Base-by-base conservation (phyloP, 2,888 invertebrate species). In the Lepidocyrtoides sp. region DNA sequence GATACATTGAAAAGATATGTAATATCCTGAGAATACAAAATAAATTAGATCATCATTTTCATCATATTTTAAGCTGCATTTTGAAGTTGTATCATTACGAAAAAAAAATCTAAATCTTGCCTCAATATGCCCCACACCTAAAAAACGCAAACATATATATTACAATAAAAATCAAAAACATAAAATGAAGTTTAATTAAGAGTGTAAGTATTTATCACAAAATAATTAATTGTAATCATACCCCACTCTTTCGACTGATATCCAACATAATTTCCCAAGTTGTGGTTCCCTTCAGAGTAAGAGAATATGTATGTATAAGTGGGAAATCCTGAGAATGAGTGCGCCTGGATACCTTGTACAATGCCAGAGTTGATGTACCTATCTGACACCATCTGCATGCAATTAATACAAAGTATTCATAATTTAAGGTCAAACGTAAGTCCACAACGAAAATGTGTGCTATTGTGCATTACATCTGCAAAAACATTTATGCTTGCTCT, bases 361-460 rank as follows among this genome's bases (percentile, higher is more conserved):
- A 87, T 69, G 23, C 93, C 94, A 72, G 89, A 88, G 0, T 77
- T 60, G 23, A 94, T 92, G 14, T 89, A 92, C 23, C 94, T 75
- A 60, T 94, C 93, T 10, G 92, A 63, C 7, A 91, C 17, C 87
- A 93, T 92, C 93, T 93, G 32, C 17, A 32, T n/a, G n/a, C n/a
- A n/a, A n/a, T n/a, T n/a, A n/a, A n/a, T n/a, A n/a, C n/a, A 44
- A 4, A 29, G 63, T 12, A 63, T 20, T n/a, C 17, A 1, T n/a
- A 57, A 3, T 8, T 20, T 17, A 20, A 20, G 2, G 17, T 3
- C 57, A 8, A 2, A 5, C 12, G 3, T 57, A 5, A 20, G 12
- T 17, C 26, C 14, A 0, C 10, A 60, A 4, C 32, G 12, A n/a
- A 66, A 36, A 36, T 36, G 36, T 36, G n/a, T n/a, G n/a, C 20